Conservation (phyloP, 2,888 invertebrate species). For the Mythimna vitellina region DNA sequence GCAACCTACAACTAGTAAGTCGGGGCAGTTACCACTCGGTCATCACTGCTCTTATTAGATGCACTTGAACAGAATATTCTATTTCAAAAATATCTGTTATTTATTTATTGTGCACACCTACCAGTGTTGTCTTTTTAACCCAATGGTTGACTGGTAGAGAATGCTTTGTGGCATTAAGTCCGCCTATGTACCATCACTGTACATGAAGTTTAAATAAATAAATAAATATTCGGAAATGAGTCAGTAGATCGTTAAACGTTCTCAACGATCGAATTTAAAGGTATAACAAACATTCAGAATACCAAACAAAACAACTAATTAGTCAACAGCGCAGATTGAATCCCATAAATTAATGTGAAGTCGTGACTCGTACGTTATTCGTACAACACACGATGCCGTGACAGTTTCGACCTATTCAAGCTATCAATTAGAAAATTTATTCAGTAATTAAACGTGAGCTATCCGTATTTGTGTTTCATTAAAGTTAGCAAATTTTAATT, state of each 20-base stretch:
- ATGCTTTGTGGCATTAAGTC: too few relatives aligned
- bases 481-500: constrained; percentile 16
- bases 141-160: too few relatives aligned
- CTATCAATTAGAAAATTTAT: constrained; percentile 43
- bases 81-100: too few relatives aligned
- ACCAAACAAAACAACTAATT: constrained; percentile 45
- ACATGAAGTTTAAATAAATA: too few relatives aligned
- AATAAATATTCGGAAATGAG: background rate
- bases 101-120: too few relatives aligned
- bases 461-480: constrained; percentile 17
- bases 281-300: constrained; percentile 11
- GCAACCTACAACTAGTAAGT: too few relatives aligned
- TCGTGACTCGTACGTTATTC: constrained; percentile 56
- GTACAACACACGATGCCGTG: constrained; percentile 51
- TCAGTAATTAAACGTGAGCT: constrained; percentile 30
- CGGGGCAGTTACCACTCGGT: too few relatives aligned
- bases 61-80: too few relatives aligned
- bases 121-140: too few relatives aligned
- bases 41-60: too few relatives aligned
- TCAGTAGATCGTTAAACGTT: background rate
- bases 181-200: too few relatives aligned
- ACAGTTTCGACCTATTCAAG: constrained; percentile 49
- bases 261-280: background rate
- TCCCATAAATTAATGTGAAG: constrained; percentile 44
- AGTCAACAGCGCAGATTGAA: constrained; percentile 37